Evolutionary conservation across 2,888 invertebrate species (phyloP), one percentile per base, ranked within the genome.

Genomic region (Leptinotarsa tumamoca): DNA sequence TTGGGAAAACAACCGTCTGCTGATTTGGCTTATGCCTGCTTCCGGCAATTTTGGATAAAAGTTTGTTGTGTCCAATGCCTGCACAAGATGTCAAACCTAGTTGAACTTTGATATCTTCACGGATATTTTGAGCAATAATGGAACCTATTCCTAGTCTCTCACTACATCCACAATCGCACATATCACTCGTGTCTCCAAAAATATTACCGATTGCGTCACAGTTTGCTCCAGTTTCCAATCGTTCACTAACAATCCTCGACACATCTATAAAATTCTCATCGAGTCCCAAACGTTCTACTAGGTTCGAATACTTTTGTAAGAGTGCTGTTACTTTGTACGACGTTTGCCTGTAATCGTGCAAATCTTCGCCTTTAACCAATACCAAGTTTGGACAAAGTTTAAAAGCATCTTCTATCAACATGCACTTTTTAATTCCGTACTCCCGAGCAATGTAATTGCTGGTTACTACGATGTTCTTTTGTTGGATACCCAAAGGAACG

Each of bases 181-280:
- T 89, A 73, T 83, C 80, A 81, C 88, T 90, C 5, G 88, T 86
- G 77, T 90, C 89, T 78, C 91, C 91, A 83, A 91, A 92, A 43
- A 92, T 88, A 86, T 93, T 90, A 69, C 94, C 92, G 78, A 90
- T 58, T 66, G 72, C 80, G 18, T 73, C 50, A 14, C 23, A 68
- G 49, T 68, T 79, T 61, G 68, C n/a, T 56, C 70, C 69, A 10
- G 82, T 78, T 52, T 85, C 81, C 86, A 90, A 87, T 83, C 87
- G 90, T 82, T 90, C 89, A 80, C 90, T 89, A 66, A 94, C 92
- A 84, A 94, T 85, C 74, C 92, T 90, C 79, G 95, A 93, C 80
- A 96, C 93, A 89, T 96, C 96, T 82, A 96, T 90, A 87, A 91
- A 96, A 86, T 95, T 95, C 87, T 96, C 96, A 88, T 96, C 96